phyloP scores from a whole-genome alignment of 2,797 vertebrate genomes.

The Rhynchonycteris naso region DNA sequence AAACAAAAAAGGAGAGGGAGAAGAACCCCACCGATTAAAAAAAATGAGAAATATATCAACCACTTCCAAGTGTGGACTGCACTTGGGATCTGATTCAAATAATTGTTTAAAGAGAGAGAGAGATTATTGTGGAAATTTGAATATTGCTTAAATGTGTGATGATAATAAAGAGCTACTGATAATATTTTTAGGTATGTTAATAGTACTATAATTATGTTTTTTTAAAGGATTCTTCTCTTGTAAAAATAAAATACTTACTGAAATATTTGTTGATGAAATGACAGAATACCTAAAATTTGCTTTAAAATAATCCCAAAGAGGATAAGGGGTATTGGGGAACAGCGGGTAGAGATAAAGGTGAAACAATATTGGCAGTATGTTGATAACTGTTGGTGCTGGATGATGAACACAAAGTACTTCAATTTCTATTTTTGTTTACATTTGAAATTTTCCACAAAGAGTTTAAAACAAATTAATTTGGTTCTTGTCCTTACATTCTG shows the following conservation, averaged over 20 bases:
- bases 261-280: constrained; percentile 45
- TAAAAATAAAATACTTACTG: not conserved
- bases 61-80: not conserved
- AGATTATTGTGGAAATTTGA: not conserved
- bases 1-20: not conserved
- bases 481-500: not conserved
- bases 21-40: not conserved
- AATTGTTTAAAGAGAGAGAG: not conserved
- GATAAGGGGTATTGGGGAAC: too few relatives aligned
- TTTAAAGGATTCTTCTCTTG: not conserved
- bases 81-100: constrained; percentile 16
- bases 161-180: not conserved
- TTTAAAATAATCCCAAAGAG: constrained; percentile 45
- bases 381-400: not conserved
- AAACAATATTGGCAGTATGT: not conserved
- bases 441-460: not conserved
- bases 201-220: not conserved
- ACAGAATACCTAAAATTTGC: not conserved
- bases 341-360: not conserved
- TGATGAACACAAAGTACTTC: not conserved
- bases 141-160: not conserved
- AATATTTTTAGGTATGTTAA: constrained; percentile 18
- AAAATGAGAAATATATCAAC: not conserved
- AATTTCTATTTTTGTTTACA: not conserved
- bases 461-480: not conserved